Percentiles rank a stretch among this genome's conserved stretches.
phyloP scores from a whole-genome alignment of 1,140 invertebrate genomes.

The Eriocheir sinensis region DNA sequence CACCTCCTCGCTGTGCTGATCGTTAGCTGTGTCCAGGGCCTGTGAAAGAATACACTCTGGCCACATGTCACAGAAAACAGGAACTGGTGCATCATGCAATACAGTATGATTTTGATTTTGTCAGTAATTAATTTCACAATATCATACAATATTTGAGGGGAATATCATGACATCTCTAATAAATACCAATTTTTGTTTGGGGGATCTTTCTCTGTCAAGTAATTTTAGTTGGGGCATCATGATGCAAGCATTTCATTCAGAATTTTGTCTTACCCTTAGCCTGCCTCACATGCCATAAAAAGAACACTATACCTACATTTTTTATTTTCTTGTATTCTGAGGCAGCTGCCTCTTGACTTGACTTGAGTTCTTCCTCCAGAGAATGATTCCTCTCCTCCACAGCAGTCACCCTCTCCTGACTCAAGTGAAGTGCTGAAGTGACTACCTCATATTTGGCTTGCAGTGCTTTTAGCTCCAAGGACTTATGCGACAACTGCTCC shows the following conservation, averaged over 20 bases:
- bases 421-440: constrained; percentile 49
- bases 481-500: constrained; percentile 39
- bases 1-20: constrained; percentile 30
- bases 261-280: too few species aligned
- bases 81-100: too few species aligned
- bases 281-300: too few species aligned
- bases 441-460: constrained; percentile 41
- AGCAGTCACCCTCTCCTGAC: constrained; percentile 38
- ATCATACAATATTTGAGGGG: too few species aligned
- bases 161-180: too few species aligned
- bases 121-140: too few species aligned
- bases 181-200: too few species aligned
- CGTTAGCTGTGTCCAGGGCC: not conserved
- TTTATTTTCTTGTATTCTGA: constrained; percentile 29
- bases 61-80: not conserved
- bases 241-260: too few species aligned
- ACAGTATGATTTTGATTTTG: too few species aligned
- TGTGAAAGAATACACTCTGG: not conserved
- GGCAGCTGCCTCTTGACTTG: constrained; percentile 39
- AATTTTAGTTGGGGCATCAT: too few species aligned
- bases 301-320: too few species aligned
- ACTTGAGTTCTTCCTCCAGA: constrained; percentile 39
- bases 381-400: constrained; percentile 28
- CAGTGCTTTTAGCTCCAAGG: constrained; percentile 36
- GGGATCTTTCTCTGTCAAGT: too few species aligned